Conservation (phyloP, 2,888 invertebrate genomes). For the Microplitis manilae region DNA sequence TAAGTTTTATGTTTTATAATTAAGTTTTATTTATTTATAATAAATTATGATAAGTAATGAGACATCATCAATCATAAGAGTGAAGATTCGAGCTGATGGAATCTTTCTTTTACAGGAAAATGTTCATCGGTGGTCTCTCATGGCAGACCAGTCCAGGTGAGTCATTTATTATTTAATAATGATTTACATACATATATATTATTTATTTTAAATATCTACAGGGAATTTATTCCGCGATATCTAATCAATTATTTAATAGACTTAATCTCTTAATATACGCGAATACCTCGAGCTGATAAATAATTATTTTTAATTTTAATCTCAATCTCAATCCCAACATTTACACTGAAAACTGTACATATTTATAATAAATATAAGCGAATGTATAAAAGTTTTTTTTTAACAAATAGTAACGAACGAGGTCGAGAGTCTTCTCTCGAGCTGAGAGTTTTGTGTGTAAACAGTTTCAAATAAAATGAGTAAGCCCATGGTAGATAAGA, state of each 20-base stretch:
- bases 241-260: constrained; percentile 43
- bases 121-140: constrained; percentile 99
- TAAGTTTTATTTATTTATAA: background rate
- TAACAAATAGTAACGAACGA: background rate
- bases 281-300: constrained; percentile 17
- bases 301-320: constrained; percentile 19
- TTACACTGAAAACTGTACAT: too few relatives aligned
- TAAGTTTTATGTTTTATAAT: constrained; percentile 2
- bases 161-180: constrained; percentile 55
- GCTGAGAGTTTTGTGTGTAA: background rate
- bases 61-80: background rate
- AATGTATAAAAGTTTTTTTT: background rate
- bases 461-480: constrained; percentile 13
- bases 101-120: constrained; percentile 93
- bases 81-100: constrained; percentile 58
- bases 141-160: constrained; percentile 99
- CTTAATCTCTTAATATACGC: constrained; percentile 2
- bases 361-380: too few relatives aligned
- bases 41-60: background rate
- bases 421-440: background rate
- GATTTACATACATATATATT: too few relatives aligned
- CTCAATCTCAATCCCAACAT: background rate
- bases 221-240: constrained; percentile 27
- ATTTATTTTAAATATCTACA: too few relatives aligned
- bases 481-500: constrained; percentile 18